Evolutionary conservation across 92 coral and sea anemone genomes (phyloP).

Genomic region (Galaxea fascicularis): DNA sequence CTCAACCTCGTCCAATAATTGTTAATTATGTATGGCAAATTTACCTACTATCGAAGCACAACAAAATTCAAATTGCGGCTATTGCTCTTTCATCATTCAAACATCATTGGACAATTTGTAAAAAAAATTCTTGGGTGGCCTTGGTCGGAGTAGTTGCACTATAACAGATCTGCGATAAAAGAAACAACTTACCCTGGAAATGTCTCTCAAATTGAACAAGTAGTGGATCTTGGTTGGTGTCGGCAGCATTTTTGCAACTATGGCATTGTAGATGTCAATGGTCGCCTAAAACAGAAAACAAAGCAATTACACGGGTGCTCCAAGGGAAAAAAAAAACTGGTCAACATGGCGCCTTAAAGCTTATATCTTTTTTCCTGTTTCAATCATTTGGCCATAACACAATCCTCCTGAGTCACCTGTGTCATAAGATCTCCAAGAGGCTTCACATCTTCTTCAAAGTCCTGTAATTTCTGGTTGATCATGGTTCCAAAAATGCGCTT

Average conservation of each 20-base stretch:
- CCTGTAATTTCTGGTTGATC: conserved; percentile 98
- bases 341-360: neutral
- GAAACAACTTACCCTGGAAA: conserved; percentile 80
- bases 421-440: conserved; percentile 99
- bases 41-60: no score
- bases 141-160: no score
- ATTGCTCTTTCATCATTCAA: no score
- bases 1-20: no score
- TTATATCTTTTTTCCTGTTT: no score
- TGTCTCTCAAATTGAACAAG: conserved; percentile 95
- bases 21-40: no score
- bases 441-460: conserved; percentile 98
- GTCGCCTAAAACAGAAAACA: conserved; percentile 79
- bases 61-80: no score
- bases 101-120: no score
- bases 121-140: no score
- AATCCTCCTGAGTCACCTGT: conserved; percentile 66
- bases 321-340: neutral
- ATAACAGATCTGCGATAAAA: neutral
- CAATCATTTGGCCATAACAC: no score
- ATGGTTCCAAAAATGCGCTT: conserved; percentile 99
- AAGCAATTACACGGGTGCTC: neutral
- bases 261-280: conserved; percentile 94
- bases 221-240: conserved; percentile 99
- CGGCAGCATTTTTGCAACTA: conserved; percentile 96